Conservation (phyloP, 2,113 vertebrate genomes). For the Mesoclemmys tuberculata region DNA sequence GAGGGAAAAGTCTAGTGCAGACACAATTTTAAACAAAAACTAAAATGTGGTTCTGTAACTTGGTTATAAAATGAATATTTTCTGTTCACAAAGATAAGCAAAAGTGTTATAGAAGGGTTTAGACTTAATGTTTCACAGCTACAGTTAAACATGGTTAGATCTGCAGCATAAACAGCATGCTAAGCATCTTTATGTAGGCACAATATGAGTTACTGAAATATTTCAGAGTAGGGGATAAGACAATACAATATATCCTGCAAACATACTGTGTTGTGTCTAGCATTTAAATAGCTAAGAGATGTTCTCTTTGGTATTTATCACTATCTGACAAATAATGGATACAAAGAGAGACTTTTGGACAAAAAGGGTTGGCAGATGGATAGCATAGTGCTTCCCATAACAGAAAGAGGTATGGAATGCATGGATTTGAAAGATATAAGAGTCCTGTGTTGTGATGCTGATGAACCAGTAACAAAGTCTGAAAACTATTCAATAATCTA, state of each 20-base stretch:
- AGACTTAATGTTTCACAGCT: not conserved
- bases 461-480: not conserved
- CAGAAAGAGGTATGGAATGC: not conserved
- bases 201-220: not conserved
- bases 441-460: not conserved
- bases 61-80: not conserved
- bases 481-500: too few relatives aligned
- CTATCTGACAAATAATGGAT: not conserved
- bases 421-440: not conserved
- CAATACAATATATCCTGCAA: not conserved
- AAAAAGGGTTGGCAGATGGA: not conserved
- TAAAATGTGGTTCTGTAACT: not conserved
- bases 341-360: not conserved
- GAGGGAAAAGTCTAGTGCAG: too few relatives aligned
- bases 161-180: not conserved
- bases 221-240: not conserved
- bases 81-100: not conserved
- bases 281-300: not conserved
- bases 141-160: not conserved
- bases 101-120: not conserved
- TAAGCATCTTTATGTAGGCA: not conserved
- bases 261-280: not conserved
- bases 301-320: not conserved
- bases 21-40: not conserved
- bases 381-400: not conserved